Base-by-base conservation (phyloP, 23 tunicate genomes). In the Corella eumyota region DNA sequence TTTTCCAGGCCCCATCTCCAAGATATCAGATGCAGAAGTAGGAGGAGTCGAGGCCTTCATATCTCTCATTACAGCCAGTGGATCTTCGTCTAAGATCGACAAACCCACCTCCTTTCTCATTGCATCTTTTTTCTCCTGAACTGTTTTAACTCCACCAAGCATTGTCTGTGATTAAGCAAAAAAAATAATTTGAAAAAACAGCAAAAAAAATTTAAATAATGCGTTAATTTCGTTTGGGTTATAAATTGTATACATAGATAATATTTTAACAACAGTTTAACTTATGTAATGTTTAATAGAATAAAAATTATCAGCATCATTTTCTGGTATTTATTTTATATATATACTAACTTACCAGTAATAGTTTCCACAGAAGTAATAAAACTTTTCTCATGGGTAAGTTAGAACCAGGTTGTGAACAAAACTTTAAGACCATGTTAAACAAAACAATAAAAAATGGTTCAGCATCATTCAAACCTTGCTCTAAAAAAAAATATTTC, bases 31-130 rank as follows among this genome's bases (percentile, higher is more conserved):
- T 5, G 96, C 76, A 23, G 82, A 68, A 35, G 76, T 79, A 9
- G 96, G 96, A 7, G 96, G 96, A 3, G 59, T 81, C 9, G 96
- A 88, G 1, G 96, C 96, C 27, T 62, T 67, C 96, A 88, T 88
- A 2, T 79, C 66, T 4, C 73, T 70, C n/a, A 73, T 68, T 19
- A 88, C 64, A 37, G 73, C 59, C 28, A 88, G 26, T 15, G 88
- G 81, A 50, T 88, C 71, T 63, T 88, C 96, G 15, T 65, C 56
- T 6, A 85, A 32, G 34, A 65, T 50, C 19, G 73, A 64, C 4
- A 85, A 49, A 0, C 75, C 85, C 29, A 71, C 83, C 6, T 59
- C 75, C 32, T 63, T 35, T 20, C 95, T 55, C 45, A 60, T 64
- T 45, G 71, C 36, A 19, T 48, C 50, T 64, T 77, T 88, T n/a